phyloP scores from a whole-genome alignment of 2,888 invertebrate species.

The Siphlonurus alternatus region DNA sequence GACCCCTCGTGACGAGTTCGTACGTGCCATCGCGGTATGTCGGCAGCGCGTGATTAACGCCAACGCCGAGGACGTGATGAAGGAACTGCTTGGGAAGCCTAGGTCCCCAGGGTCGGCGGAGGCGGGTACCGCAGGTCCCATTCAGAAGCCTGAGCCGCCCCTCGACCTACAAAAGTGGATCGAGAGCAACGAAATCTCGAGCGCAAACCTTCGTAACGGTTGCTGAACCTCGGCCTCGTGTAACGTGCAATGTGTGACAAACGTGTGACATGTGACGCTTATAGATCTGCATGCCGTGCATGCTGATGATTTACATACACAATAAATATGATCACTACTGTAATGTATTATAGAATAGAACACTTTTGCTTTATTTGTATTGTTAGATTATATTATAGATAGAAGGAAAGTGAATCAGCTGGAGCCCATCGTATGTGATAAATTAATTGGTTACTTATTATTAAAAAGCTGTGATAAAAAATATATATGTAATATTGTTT shows the following conservation, averaged over 20 bases:
- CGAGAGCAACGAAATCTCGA: conserved; percentile 52
- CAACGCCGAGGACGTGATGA: conserved; percentile 29
- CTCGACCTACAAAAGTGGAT: conserved; percentile 50
- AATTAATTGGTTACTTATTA: too few relatives aligned
- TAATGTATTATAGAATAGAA: too few relatives aligned
- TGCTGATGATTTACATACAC: too few relatives aligned
- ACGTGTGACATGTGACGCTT: not conserved
- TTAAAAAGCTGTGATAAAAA: too few relatives aligned
- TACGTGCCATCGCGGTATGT: conserved; percentile 33
- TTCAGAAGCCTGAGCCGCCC: conserved; percentile 39
- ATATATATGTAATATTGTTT: too few relatives aligned
- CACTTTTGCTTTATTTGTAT: too few relatives aligned
- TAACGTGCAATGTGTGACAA: not conserved
- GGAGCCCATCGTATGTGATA: too few relatives aligned
- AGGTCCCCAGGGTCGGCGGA: not conserved
- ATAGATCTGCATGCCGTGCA: too few relatives aligned
- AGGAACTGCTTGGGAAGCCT: conserved; percentile 20
- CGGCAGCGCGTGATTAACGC: conserved; percentile 29
- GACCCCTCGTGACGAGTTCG: conserved; percentile 49
- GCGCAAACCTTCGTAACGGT: conserved; percentile 35
- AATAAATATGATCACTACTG: too few relatives aligned
- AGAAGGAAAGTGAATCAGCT: too few relatives aligned
- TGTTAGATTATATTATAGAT: too few relatives aligned
- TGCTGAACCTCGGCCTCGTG: conserved; percentile 19
- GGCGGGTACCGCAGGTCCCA: conserved; percentile 8